Conservation (phyloP, 92 coral and sea anemone genomes). For the Heteractis magnifica region DNA sequence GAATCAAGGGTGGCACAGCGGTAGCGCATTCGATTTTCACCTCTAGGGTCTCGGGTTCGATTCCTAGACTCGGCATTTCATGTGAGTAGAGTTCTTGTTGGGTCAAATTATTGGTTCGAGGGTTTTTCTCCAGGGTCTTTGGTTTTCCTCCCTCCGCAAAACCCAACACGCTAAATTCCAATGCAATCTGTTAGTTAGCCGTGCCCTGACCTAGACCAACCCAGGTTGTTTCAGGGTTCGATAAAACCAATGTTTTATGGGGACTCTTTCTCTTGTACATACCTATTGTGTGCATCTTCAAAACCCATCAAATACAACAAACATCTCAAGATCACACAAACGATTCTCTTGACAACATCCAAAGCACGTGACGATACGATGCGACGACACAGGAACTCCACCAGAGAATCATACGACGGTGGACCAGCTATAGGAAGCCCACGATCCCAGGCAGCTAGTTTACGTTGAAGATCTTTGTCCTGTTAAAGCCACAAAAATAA, state of each 20-base stretch:
- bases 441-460: constrained; percentile 29
- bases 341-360: constrained; percentile 17
- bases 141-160: no score
- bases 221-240: no score
- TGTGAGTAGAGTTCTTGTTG: no score
- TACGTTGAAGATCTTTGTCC: constrained; percentile 25
- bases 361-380: constrained; percentile 31
- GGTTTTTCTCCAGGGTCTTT: no score
- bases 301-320: constrained; percentile 48
- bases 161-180: no score
- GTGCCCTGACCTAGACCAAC: no score
- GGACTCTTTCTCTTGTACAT: not conserved
- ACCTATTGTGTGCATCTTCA: constrained; percentile 56
- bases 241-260: not conserved
- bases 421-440: constrained; percentile 24
- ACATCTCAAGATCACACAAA: constrained; percentile 27
- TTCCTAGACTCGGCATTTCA: no score
- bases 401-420: constrained; percentile 48
- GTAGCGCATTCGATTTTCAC: no score
- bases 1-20: no score
- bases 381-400: constrained; percentile 53
- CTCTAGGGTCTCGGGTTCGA: no score
- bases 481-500: not conserved
- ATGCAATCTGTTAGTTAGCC: no score
- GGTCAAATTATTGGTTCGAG: no score